Conservation (phyloP, 2,113 vertebrate species). For the Mastomys coucha region DNA sequence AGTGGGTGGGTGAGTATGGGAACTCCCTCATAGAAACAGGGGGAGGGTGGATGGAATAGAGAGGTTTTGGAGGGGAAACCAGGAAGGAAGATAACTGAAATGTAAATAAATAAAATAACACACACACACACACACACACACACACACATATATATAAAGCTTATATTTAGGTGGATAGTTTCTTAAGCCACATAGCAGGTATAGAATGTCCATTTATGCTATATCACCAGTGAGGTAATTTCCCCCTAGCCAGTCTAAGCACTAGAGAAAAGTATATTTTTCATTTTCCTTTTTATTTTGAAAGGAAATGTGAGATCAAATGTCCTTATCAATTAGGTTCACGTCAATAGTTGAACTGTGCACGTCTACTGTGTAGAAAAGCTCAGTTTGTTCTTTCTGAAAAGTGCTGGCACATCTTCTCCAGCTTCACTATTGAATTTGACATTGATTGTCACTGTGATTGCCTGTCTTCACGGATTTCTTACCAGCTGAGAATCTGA, state of each 20-base stretch:
- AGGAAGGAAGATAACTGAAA: too few species aligned
- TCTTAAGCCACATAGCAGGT: not conserved
- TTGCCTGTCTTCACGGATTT: constrained; percentile 13
- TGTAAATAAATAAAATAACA: too few species aligned
- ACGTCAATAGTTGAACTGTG: not conserved
- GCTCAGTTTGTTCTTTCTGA: not conserved
- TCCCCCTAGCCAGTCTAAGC: not conserved
- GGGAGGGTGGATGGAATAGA: too few species aligned
- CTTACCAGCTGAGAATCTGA: not conserved
- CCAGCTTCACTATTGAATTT: not conserved
- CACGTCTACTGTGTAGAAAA: not conserved
- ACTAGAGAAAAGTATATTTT: not conserved
- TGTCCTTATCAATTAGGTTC: not conserved
- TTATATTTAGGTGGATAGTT: too few species aligned
- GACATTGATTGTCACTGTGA: not conserved
- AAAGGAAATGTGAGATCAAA: constrained; percentile 29
- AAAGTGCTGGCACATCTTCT: not conserved
- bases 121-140: too few species aligned
- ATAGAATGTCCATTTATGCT: not conserved
- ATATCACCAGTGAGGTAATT: not conserved
- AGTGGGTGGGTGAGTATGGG: too few species aligned
- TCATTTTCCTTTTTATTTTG: not conserved
- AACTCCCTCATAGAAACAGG: too few species aligned
- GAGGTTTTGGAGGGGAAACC: too few species aligned
- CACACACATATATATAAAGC: too few species aligned